Conservation (phyloP, 2,113 vertebrate species). For the Lepus timidus region DNA sequence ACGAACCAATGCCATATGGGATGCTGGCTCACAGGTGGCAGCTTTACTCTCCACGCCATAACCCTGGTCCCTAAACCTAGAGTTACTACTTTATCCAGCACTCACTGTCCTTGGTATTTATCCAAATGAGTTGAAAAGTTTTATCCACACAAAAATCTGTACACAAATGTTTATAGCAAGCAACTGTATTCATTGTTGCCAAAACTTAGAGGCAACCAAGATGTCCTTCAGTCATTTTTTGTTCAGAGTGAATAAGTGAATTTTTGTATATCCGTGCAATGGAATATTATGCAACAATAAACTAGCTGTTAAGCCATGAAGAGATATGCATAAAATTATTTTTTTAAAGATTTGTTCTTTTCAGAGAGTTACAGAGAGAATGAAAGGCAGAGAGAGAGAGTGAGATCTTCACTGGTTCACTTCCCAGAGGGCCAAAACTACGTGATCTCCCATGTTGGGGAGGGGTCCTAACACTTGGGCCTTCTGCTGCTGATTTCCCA, state of each 20-base stretch:
- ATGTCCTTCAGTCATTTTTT: neutral
- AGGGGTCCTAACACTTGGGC: too few relatives aligned
- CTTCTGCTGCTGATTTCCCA: too few relatives aligned
- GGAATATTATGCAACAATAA: slow-evolving; percentile 1
- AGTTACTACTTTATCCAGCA: neutral
- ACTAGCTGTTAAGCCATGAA: neutral
- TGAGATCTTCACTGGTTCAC: too few relatives aligned
- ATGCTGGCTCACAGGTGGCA: too few relatives aligned
- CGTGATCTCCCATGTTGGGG: too few relatives aligned
- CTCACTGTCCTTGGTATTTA: neutral
- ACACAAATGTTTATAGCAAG: neutral
- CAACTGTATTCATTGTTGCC: neutral
- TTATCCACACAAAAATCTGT: neutral
- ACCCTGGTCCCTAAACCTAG: too few relatives aligned
- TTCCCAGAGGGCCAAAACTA: too few relatives aligned
- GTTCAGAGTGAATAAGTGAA: neutral
- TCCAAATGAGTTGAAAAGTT: neutral
- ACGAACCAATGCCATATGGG: too few relatives aligned
- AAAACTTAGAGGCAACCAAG: neutral
- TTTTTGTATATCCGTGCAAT: neutral
- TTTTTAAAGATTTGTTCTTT: neutral
- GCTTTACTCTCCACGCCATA: too few relatives aligned
- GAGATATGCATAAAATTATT: neutral
- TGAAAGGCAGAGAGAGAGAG: too few relatives aligned
- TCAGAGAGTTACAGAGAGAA: too few relatives aligned